Evolutionary conservation across 2,113 vertebrate genomes (phyloP).

Genomic region (Jacana jacana): DNA sequence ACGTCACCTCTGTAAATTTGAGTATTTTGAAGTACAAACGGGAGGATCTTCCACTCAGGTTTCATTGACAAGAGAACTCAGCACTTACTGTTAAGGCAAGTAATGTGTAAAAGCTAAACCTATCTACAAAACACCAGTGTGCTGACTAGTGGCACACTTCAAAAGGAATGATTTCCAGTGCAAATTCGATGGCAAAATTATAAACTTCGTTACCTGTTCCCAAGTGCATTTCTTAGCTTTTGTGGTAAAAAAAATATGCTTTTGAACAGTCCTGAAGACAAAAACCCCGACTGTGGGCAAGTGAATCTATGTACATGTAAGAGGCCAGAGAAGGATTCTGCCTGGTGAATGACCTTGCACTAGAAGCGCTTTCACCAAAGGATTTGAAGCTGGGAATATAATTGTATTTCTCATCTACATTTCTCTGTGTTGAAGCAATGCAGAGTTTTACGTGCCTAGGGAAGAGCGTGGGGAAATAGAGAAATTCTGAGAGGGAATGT

Average conservation of each 20-base stretch:
- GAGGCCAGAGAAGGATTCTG: not conserved
- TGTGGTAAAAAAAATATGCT: not conserved
- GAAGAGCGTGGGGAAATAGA: constrained; percentile 9
- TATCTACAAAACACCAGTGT: not conserved
- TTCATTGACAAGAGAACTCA: not conserved
- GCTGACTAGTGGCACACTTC: not conserved
- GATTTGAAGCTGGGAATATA: not conserved
- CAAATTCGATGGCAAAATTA: not conserved
- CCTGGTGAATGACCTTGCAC: not conserved
- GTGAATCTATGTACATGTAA: not conserved
- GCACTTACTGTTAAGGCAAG: not conserved
- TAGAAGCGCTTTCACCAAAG: not conserved
- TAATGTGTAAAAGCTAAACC: not conserved
- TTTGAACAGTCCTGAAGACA: not conserved
- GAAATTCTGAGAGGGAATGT: not conserved
- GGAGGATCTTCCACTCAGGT: not conserved
- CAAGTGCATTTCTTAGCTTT: not conserved
- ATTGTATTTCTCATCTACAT: not conserved
- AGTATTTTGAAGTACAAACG: not conserved
- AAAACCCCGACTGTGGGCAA: not conserved
- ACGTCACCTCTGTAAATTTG: not conserved
- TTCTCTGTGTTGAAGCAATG: not conserved
- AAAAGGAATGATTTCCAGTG: not conserved
- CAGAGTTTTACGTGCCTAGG: not conserved
- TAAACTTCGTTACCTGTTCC: not conserved